Percentiles rank a stretch among this genome's conserved stretches.
Evolutionary conservation across 2,797 vertebrate species (phyloP).

Genomic region (Buphagus erythrorhynchus): DNA sequence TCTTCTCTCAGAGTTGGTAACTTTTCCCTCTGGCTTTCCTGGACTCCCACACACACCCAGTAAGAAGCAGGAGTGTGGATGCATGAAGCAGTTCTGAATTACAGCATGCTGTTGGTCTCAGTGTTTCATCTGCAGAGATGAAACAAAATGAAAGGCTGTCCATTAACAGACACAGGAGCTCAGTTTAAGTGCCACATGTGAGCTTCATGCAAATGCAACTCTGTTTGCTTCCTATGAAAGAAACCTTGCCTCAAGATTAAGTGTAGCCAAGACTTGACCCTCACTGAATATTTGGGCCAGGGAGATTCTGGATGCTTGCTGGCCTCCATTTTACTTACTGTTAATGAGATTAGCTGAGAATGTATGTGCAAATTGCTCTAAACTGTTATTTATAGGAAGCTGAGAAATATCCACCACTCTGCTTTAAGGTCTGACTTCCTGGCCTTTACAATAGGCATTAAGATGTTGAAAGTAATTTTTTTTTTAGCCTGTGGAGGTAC

Average conservation of each 20-base stretch:
- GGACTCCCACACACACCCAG: not conserved
- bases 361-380: not conserved
- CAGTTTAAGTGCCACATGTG: not conserved
- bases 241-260: not conserved
- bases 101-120: not conserved
- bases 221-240: not conserved
- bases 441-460: not conserved
- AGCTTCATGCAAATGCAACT: not conserved
- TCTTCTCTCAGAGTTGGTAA: too few species aligned
- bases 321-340: not conserved
- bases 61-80: not conserved
- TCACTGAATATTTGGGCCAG: not conserved
- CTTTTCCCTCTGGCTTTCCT: too few species aligned
- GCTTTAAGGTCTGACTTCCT: not conserved
- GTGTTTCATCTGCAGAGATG: not conserved
- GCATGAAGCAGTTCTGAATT: not conserved
- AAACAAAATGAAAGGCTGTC: not conserved
- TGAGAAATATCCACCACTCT: not conserved
- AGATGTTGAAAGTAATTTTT: not conserved
- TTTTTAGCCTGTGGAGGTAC: not conserved
- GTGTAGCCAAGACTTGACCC: not conserved
- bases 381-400: not conserved
- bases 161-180: not conserved
- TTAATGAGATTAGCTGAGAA: not conserved
- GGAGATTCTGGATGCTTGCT: not conserved